Conservation (phyloP, 2,888 invertebrate genomes). For the Rhamphomyia laevipes region DNA sequence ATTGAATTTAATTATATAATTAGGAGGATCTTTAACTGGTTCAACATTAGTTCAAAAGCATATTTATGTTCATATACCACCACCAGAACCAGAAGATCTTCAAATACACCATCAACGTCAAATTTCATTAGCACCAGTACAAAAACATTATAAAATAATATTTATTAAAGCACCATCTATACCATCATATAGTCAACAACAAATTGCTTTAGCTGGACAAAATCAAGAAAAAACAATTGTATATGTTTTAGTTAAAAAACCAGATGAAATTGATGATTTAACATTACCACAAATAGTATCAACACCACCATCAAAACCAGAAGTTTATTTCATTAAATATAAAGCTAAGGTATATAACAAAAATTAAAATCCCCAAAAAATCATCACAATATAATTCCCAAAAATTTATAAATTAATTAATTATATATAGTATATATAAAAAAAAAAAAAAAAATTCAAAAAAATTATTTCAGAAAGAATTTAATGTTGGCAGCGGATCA, state of each 20-base stretch:
- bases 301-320: constrained; percentile 77
- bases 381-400: constrained; percentile 22
- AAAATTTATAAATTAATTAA: no score
- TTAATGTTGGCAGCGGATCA: constrained; percentile 20
- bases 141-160: constrained; percentile 86
- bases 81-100: constrained; percentile 69
- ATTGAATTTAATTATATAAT: background rate
- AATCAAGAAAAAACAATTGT: constrained; percentile 82
- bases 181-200: constrained; percentile 68
- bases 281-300: constrained; percentile 64
- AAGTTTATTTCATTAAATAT: constrained; percentile 68
- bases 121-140: constrained; percentile 49
- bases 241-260: constrained; percentile 79
- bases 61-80: constrained; percentile 83
- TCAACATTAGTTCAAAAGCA: constrained; percentile 62
- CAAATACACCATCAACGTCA: constrained; percentile 28
- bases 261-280: constrained; percentile 73
- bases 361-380: constrained; percentile 22
- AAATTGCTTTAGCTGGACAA: constrained; percentile 67
- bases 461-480: constrained; percentile 16
- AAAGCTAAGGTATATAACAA: constrained; percentile 35
- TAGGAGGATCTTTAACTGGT: constrained; percentile 25
- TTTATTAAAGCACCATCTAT: constrained; percentile 85
- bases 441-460: no score
- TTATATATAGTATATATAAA: no score